These are phyloP conservation scores for Mustela lutreola DNA, from an alignment of 2,113 vertebrate species.

Conservation along the genomic window DNA sequence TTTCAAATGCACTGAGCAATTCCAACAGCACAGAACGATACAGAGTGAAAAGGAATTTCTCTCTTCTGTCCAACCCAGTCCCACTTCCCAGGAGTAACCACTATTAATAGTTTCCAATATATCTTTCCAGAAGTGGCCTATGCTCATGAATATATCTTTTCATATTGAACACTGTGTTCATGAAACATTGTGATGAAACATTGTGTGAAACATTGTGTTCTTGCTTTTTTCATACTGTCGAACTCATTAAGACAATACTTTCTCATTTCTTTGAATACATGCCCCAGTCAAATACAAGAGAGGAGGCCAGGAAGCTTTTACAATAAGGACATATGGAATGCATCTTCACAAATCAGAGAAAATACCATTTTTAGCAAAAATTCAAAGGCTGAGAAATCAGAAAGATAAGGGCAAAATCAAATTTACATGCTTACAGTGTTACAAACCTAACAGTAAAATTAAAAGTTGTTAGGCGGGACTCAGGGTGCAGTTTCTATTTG, in stretches of 20 bases:
- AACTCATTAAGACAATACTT: neutral
- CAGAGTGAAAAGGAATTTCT: neutral
- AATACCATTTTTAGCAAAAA: neutral
- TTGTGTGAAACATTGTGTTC: neutral
- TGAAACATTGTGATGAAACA: too few relatives aligned
- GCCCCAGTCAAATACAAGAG: conserved; percentile 1
- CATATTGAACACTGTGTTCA: neutral
- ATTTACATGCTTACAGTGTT: neutral
- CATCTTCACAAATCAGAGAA: conserved; percentile 33
- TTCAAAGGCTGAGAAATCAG: neutral
- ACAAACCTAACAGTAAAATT: conserved; percentile 43
- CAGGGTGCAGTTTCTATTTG: neutral
- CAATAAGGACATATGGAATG: neutral
- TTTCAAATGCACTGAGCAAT: neutral
- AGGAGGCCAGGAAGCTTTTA: neutral
- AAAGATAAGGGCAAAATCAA: neutral
- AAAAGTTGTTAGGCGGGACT: neutral
- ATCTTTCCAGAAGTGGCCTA: neutral
- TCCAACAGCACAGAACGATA: neutral
- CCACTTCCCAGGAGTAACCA: neutral
- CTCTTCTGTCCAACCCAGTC: neutral
- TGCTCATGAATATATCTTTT: neutral
- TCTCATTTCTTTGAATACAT: conserved; percentile 40
- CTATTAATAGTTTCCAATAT: neutral
- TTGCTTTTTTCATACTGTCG: neutral